Percentiles rank a stretch among this genome's conserved stretches.
Evolutionary conservation across 2,888 invertebrate species (phyloP).

Genomic region (Chrysotoxum bicinctum): DNA sequence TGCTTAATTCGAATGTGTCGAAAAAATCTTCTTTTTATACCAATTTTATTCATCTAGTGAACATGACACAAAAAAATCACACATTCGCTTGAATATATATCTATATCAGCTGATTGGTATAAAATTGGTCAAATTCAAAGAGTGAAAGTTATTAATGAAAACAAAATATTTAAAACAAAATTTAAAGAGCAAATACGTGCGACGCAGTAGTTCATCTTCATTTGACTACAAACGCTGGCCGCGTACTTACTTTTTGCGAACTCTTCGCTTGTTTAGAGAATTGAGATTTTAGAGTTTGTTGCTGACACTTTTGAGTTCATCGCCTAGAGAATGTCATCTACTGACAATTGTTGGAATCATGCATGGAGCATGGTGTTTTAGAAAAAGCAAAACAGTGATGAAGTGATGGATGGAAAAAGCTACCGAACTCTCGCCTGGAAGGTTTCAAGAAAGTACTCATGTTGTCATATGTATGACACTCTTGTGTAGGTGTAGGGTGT

Average conservation of each 20-base stretch:
- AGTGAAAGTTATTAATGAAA: too few species aligned
- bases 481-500: conserved; percentile 3
- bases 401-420: not conserved
- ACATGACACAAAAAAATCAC: too few species aligned
- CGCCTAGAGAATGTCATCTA: conserved; percentile 60
- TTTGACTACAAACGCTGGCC: not conserved
- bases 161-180: too few species aligned
- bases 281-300: conserved; percentile 21
- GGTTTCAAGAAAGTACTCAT: not conserved
- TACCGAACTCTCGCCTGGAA: not conserved
- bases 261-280: conserved; percentile 40
- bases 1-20: too few species aligned
- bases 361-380: conserved; percentile 7
- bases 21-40: too few species aligned
- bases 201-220: not conserved
- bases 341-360: conserved; percentile 25
- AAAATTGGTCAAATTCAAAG: not conserved
- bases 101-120: not conserved
- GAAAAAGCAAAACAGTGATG: not conserved
- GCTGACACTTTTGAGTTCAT: conserved; percentile 58
- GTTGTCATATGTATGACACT: not conserved
- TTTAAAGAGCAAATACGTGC: not conserved
- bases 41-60: too few species aligned
- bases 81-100: too few species aligned
- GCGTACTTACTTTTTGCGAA: conserved; percentile 1